Evolutionary conservation across 2,888 invertebrate species (phyloP), one percentile per base, ranked within the genome.

Genomic region (Cremastinae sp.): DNA sequence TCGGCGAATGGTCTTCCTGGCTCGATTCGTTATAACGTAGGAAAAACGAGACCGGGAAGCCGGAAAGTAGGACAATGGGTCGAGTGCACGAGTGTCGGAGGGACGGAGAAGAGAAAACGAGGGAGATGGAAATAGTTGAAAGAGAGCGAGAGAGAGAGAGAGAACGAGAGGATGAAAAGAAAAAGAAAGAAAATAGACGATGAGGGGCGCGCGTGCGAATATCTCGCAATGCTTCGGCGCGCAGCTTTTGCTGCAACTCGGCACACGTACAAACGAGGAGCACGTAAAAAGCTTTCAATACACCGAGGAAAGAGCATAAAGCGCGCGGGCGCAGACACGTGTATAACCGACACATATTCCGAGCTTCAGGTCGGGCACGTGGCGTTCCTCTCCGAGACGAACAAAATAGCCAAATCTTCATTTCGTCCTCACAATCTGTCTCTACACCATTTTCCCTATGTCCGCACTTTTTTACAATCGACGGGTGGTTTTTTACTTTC

Each of bases 91-190:
- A 71, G 68, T 79, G 61, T 5, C 28, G 28, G 28, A 28, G 28
- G 5, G 28, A 28, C 28, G 28, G 28, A 28, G 28, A 2, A n/a
- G 28, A 3, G 28, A 28, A 2, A 28, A 5, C 28, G 28, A 5
- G n/a, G n/a, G n/a, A n/a, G n/a, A n/a, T n/a, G n/a, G n/a, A n/a
- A n/a, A n/a, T n/a, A 28, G 28, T 49, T 47, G 49, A 51, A 49
- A 18, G 45, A 62, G 47, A 35, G 58, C 68, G 65, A 49, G 59
- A 64, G 72, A 70, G 77, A 83, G 80, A 79, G 79, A 62, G 72
- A 87, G 88, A 86, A 85, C 87, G 83, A 88, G 88, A 85, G 87
- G 87, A 86, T 86, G 83, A 86, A 87, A 86, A 86, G 85, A 84
- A 85, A 84, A 83, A 84, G 80, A 8, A 45, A 20, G 22, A 51